Evolutionary conservation across 2,888 invertebrate species (phyloP).

Genomic region (Subacronicta megacephala): DNA sequence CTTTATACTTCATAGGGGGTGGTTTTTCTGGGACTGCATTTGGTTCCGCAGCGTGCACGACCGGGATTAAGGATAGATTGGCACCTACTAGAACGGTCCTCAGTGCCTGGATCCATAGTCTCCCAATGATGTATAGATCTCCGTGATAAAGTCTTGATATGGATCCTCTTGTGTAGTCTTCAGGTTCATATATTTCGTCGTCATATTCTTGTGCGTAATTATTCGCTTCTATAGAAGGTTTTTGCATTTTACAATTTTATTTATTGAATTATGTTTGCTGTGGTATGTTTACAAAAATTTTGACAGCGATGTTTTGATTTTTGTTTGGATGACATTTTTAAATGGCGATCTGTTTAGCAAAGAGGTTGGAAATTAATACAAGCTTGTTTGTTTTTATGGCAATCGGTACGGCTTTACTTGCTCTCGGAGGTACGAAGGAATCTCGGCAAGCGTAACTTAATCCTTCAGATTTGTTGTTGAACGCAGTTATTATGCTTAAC

Average conservation of each 20-base stretch:
- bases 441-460: too few relatives aligned
- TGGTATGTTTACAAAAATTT: conserved; percentile 58
- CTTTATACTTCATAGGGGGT: conserved; percentile 74
- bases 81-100: conserved; percentile 63
- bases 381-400: too few relatives aligned
- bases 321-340: conserved; percentile 10
- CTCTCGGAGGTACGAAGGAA: too few relatives aligned
- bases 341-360: conserved; percentile 2
- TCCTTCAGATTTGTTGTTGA: too few relatives aligned
- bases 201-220: background rate
- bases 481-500: too few relatives aligned
- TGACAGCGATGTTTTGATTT: conserved; percentile 38
- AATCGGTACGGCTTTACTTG: too few relatives aligned
- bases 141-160: conserved; percentile 56
- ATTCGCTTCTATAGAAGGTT: background rate
- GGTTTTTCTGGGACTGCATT: conserved; percentile 59
- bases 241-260: conserved; percentile 41
- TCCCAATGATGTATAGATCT: conserved; percentile 69
- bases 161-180: conserved; percentile 47
- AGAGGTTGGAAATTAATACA: conserved; percentile 2
- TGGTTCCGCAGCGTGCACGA: conserved; percentile 65
- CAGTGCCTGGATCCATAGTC: conserved; percentile 68
- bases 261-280: conserved; percentile 20
- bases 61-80: conserved; percentile 65
- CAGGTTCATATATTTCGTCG: conserved; percentile 39